A percentile compares a stretch with the other conserved stretches of the same genome.
Conservation (phyloP, 1,140 invertebrate genomes). For the Dendroctonus valens region DNA sequence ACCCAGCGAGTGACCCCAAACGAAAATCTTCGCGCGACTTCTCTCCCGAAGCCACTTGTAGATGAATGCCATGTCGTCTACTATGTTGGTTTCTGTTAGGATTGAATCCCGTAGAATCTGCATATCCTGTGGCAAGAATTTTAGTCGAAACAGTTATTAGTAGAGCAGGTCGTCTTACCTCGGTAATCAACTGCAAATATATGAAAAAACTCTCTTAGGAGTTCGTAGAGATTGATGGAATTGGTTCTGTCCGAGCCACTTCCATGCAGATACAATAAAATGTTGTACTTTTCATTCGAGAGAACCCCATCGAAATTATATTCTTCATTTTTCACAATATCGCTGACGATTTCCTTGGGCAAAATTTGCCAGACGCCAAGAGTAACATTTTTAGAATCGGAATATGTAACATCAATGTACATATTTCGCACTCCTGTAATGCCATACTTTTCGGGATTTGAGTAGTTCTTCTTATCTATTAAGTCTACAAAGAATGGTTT, state of each 20-base stretch:
- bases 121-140: constrained; percentile 69
- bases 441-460: constrained; percentile 49
- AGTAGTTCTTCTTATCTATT: constrained; percentile 36
- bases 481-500: constrained; percentile 32
- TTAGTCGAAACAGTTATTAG: not conserved
- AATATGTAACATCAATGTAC: constrained; percentile 64
- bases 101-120: constrained; percentile 72
- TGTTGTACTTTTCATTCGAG: constrained; percentile 49
- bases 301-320: constrained; percentile 44
- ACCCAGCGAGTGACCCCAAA: constrained; percentile 90
- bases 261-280: constrained; percentile 86
- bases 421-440: constrained; percentile 67
- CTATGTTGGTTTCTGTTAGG: constrained; percentile 77
- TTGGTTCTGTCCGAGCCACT: constrained; percentile 82
- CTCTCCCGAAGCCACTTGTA: constrained; percentile 73
- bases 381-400: constrained; percentile 46
- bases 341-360: constrained; percentile 41
- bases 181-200: constrained; percentile 90
- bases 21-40: constrained; percentile 62
- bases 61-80: constrained; percentile 74
- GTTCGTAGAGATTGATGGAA: constrained; percentile 74
- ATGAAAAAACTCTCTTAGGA: constrained; percentile 78
- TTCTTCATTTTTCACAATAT: constrained; percentile 38
- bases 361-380: constrained; percentile 62
- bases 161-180: too few species aligned